Evolutionary conservation across 2,113 vertebrate genomes (phyloP), one percentile per base, ranked within the genome.

Genomic region (Bambusicola thoracicus): DNA sequence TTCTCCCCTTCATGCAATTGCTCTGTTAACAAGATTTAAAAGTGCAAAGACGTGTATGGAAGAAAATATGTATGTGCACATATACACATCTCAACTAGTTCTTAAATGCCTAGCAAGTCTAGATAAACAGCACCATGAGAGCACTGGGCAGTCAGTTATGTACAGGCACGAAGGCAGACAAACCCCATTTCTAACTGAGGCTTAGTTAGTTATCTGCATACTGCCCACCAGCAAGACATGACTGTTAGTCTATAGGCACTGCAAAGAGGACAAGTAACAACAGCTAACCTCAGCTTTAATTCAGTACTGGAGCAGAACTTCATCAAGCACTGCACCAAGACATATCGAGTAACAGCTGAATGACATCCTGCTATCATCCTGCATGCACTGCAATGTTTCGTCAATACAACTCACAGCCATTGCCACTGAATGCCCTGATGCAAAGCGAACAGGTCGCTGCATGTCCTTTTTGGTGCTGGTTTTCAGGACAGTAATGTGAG

Each of bases 151-250:
- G 11, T 1, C 1, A 21, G 65, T 12, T 29, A 18, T 1, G 8
- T 13, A 32, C 8, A 27, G 24, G 63, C 63, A 13, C 0, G 2
- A 10, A 73, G 46, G 15, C 7, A 13, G 11, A 8, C 19, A 1
- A 40, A 4, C 7, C 2, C 3, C 2, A 0, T 40, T 66, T 19
- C 69, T 32, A 30, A 20, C 0, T 6, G 38, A 10, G 46, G 43
- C 53, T 58, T 6, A 63, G 22, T n/a, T n/a, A n/a, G n/a, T 10
- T 5, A 36, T 11, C 53, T 51, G 38, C 6, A 17, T 1, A 0
- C 29, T 80, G n/a, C 63, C 44, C 38, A 25, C 8, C 61, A 15
- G 49, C 0, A 16, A 82, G 41, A 10, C 0, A 1, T 1, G 5
- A 41, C 27, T 58, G 58, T 6, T 73, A 20, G 25, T 43, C 55